Evolutionary conservation across 2,113 vertebrate genomes (phyloP).

Genomic region (Ovis canadensis): DNA sequence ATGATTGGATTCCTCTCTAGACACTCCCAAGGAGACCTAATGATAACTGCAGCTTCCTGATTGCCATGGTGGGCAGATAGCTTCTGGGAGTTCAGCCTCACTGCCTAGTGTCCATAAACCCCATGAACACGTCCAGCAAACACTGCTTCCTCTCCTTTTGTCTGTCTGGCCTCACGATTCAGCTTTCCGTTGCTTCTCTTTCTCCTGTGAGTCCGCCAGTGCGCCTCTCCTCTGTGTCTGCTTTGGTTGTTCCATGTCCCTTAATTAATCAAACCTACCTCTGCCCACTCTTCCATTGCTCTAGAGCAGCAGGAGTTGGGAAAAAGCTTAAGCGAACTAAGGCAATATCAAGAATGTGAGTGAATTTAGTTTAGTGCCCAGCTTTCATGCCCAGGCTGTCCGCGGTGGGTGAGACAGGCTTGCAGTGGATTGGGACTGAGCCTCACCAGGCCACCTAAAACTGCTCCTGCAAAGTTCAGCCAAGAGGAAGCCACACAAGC

Average conservation of each 20-base stretch:
- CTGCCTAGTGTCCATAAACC: background rate
- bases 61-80: background rate
- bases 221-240: background rate
- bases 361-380: accelerated
- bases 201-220: background rate
- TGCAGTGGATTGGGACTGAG: background rate
- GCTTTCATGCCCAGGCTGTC: background rate
- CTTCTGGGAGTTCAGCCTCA: background rate
- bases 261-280: background rate
- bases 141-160: background rate
- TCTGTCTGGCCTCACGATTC: background rate
- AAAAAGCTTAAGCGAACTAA: background rate
- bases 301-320: background rate
- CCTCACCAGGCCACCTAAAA: background rate
- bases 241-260: background rate
- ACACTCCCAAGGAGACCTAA: background rate
- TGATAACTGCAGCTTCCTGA: background rate
- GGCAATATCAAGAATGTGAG: background rate
- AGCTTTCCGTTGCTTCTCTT: background rate
- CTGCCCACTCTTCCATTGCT: background rate
- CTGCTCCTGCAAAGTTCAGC: background rate
- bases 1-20: background rate
- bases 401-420: background rate
- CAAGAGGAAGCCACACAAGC: background rate
- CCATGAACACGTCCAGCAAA: background rate